Base-by-base conservation (phyloP, 1,140 invertebrate genomes). In the Littorina saxatilis region DNA sequence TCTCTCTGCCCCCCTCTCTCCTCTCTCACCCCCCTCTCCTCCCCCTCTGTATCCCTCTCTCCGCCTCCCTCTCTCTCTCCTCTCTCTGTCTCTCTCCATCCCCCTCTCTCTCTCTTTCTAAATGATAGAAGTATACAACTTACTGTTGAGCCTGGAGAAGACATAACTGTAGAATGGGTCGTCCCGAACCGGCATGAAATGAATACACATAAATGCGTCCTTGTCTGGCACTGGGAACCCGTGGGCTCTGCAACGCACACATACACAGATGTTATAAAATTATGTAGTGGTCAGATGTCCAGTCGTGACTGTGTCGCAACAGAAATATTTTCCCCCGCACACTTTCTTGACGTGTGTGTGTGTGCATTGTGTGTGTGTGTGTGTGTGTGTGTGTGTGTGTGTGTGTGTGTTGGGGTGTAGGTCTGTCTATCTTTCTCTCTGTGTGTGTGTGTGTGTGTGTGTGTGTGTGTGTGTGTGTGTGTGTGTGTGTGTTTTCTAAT, bases 101-200 rank as follows among this genome's bases (percentile, higher is more conserved):
- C 27, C 23, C 27, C 55, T 23, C 55, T 23, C 13, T 13, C 55
- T 61, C 55, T 61, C 55, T 61, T 27, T 61, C 55, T 58, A 20
- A 4, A 58, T n/a, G 20, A 52, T 1, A 52, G 4, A 39, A 47
- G 23, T 29, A 20, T 39, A 72, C 23, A 27, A 85, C 87, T 82
- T 81, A 88, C 87, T 85, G 74, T 88, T 88, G 2, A 85, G 23
- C 79, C 87, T 82, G 23, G 87, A 83, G 40, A 88, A 75, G 55
- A 87, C 81, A 76, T 76, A 88, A 66, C 80, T 77, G 77, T 88
- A 88, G 63, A 83, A 84, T 20, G 84, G 83, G 52, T 87, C 84
- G 17, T 85, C 83, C 7, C 40, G 35, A 29, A 88, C 61, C 27
- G 80, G 74, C 32, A 74, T 80, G 39, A 88, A 84, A 32, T 83